Conservation (phyloP, 2,888 invertebrate genomes). For the Cotesia congregata region DNA sequence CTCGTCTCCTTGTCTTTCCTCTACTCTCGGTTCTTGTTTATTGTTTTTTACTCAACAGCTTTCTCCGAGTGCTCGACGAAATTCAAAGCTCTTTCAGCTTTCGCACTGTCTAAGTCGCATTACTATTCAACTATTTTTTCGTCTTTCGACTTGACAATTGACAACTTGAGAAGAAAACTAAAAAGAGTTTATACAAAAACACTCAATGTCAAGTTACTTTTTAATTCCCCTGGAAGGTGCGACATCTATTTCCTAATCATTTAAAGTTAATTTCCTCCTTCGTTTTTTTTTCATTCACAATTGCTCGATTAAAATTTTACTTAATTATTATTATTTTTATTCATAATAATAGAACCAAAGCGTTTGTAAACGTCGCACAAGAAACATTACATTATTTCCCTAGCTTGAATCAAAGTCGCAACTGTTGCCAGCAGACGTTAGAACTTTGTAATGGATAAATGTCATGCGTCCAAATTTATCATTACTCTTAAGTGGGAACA, state of each 20-base stretch:
- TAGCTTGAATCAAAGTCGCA: not conserved
- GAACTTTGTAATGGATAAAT: conserved; percentile 1
- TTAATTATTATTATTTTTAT: not conserved
- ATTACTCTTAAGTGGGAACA: conserved; percentile 4
- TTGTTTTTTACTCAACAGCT: conserved; percentile 8
- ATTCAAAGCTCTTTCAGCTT: conserved; percentile 48
- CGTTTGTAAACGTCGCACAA: conserved; percentile 8
- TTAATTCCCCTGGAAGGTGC: not conserved
- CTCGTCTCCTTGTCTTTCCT: not conserved
- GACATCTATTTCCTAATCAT: no score
- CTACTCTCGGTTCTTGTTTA: not conserved
- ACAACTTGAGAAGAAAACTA: not conserved
- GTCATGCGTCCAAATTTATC: conserved; percentile 12
- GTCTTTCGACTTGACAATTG: not conserved
- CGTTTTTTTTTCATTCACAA: not conserved
- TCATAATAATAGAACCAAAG: not conserved
- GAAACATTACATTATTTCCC: conserved; percentile 14
- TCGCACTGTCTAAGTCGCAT: conserved; percentile 27
- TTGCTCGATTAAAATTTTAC: not conserved
- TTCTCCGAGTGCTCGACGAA: conserved; percentile 44
- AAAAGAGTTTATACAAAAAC: not conserved
- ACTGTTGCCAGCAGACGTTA: conserved; percentile 8
- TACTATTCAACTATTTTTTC: conserved; percentile 25
- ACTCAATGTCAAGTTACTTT: not conserved
- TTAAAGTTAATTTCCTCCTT: not conserved